Evolutionary conservation across 2,113 vertebrate genomes (phyloP), one percentile per base, ranked within the genome.

Genomic region (Neofelis nebulosa): DNA sequence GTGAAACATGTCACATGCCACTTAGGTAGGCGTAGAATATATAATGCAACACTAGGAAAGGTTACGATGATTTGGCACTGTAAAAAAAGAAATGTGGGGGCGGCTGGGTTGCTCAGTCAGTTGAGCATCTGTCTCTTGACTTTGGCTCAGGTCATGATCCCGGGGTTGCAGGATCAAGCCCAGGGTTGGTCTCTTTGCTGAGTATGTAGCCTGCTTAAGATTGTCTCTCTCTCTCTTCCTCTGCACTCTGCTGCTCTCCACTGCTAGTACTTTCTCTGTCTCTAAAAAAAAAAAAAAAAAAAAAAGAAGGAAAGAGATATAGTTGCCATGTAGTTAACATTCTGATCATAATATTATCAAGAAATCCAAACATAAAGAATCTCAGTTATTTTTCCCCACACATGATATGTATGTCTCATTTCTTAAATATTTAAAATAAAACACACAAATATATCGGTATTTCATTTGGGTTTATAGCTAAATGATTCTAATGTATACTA

Each of bases 391-490:
- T 89, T 86, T 25, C 29, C 18, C 12, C 33, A 84, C 8, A 48
- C 1, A 12, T 89, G 36, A 36, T 89, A n/a, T 29, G 6, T 89
- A 16, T 85, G 31, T 90, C 21, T 94, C 61, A 68, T 94, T 82
- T 81, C 38, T 92, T 96, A 50, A 89, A 90, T 96, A 95, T 92
- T 94, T 92, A 79, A 95, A 78, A 76, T 7, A 65, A 45, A 15
- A 16, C 1, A 68, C 38, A 50, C 55, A 83, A 63, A 81, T 21
- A 71, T 11, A 89, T 83, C n/a, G 94, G 0, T 96, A 74, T 93
- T 97, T 91, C 31, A 89, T 92, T 78, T 95, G 41, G 45, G 8
- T 76, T 83, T 63, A n/a, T 85, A 74, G 38, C 52, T 83, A 27
- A 90, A 94, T 45, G 31, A 71, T 94, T 95, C 19, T 80, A 84